Evolutionary conservation across 2,113 vertebrate genomes (phyloP), one percentile per base, ranked within the genome.

Genomic region (Chaetops frenatus): DNA sequence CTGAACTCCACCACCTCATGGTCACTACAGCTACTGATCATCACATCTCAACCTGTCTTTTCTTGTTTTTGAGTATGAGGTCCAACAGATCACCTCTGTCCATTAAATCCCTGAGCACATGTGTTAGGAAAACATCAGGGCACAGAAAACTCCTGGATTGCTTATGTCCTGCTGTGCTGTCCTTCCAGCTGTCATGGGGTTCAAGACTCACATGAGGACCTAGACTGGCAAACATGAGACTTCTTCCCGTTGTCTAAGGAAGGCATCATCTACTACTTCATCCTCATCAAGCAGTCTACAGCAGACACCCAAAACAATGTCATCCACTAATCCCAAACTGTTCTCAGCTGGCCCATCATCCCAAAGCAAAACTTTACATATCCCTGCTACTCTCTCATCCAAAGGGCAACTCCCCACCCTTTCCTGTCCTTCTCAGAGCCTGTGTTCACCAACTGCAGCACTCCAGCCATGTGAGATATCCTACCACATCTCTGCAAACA

Each of bases 161-260:
- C 6, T 64, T 45, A 29, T 4, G 12, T 19, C 64, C 40, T 5
- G 1, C 16, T 21, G 11, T 9, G 5, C 3, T 54, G 33, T 38
- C 33, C 51, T 62, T 84, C 38, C 21, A 74, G 54, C 6, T 7
- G 11, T 36, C 53, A 31, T 6, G 12, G 57, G 3, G 6, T 70
- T 84, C 77, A 89, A 61, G 27, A 74, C 22, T 20, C 50, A 16
- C 1, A 1, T 12, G 15, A 73, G 18, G 12, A 50, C 44, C 14
- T 9, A 13, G 16, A 42, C 51, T 60, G 71, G 11, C 0, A 3
- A 77, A 79, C 0, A 0, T 15, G 50, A 91, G n/a, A 50, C 22
- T 91, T 65, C 72, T 66, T 81, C 45, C 42, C 73, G 35, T 67
- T 36, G 66, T 15, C 8, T 81, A 42, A 83, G 80, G 51, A 78